Evolutionary conservation across 1,140 invertebrate species (phyloP), one percentile per base, ranked within the genome.

Genomic region (Metopolophium dirhodum): DNA sequence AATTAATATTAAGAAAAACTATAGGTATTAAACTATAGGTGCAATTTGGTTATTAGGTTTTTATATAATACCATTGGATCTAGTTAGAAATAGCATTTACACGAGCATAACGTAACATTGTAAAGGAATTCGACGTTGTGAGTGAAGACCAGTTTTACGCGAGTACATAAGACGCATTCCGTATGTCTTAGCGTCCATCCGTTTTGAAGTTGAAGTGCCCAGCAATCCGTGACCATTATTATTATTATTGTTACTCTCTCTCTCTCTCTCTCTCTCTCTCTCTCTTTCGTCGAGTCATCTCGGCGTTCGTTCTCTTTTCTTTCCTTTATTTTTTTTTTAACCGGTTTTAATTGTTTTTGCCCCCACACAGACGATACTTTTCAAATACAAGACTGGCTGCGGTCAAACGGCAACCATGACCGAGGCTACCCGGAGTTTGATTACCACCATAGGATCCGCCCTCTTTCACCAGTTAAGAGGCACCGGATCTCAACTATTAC

Each of bases 401-500:
- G 91, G 91, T 93, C 82, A 41, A 85, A 93, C 91, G 77, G 49
- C 47, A 93, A 85, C 77, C 49, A 85, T 37, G 77, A 85, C 82
- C 77, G 77, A 51, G 47, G 47, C 45, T 83, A 57, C 47, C 30
- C 68, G 45, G 90, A 35, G 45, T 92, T 83, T 57, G 91, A 93
- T 86, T 83, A 93, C 82, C 91, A 93, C 82, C 91, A 35, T 26
- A 51, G 91, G 82, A 83, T 93, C 91, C 91, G 91, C 37, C 77
- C 91, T 83, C 68, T 93, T 41, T 86, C 91, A 22, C 91, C 91
- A 51, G 35, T 85, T 51, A 93, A 93, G 91, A 96, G 95, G 94
- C 95, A 94, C 95, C 96, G 95, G 95, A 95, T 95, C 94, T 95
- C 97, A 23, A 96, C 95, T 95, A 97, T 96, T 94, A 97, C 96